Conservation (phyloP, 2,113 vertebrate species). For the Perca flavescens region DNA sequence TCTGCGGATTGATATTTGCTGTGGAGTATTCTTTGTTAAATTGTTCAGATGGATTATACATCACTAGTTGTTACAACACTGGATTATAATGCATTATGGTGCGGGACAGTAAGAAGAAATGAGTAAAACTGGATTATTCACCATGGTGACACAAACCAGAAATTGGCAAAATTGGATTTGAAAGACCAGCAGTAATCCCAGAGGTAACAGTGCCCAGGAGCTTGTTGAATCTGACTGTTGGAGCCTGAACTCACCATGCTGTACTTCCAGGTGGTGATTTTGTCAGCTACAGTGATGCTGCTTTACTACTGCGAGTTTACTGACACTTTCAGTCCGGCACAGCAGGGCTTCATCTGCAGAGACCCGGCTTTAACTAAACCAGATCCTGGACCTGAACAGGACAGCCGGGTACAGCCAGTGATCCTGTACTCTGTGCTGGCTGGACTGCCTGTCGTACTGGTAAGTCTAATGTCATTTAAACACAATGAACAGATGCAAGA, state of each 20-base stretch:
- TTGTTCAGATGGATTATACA: not conserved
- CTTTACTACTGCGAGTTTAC: constrained; percentile 95
- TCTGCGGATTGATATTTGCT: not conserved
- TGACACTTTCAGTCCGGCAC: constrained; percentile 91
- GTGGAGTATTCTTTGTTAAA: not conserved
- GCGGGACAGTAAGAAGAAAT: too few species aligned
- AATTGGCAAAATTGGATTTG: not conserved
- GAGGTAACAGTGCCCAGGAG: not conserved
- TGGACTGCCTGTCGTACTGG: constrained; percentile 90
- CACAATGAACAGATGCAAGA: not conserved
- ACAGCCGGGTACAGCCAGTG: constrained; percentile 88
- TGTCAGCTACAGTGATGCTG: constrained; percentile 92
- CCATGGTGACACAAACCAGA: not conserved
- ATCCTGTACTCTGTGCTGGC: constrained; percentile 90
- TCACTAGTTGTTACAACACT: not conserved
- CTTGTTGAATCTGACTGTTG: not conserved
- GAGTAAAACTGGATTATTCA: not conserved
- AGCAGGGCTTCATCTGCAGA: constrained; percentile 93
- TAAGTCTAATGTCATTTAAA: constrained; percentile 75
- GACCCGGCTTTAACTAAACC: constrained; percentile 90
- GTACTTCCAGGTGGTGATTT: constrained; percentile 95
- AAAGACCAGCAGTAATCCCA: too few species aligned
- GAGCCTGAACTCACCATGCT: constrained; percentile 83
- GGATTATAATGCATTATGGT: not conserved
- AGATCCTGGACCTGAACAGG: constrained; percentile 91